A percentile compares a stretch with the other conserved stretches of the same genome.
Evolutionary conservation across 2,888 invertebrate genomes (phyloP).

Genomic region (Dasypogon diadema): DNA sequence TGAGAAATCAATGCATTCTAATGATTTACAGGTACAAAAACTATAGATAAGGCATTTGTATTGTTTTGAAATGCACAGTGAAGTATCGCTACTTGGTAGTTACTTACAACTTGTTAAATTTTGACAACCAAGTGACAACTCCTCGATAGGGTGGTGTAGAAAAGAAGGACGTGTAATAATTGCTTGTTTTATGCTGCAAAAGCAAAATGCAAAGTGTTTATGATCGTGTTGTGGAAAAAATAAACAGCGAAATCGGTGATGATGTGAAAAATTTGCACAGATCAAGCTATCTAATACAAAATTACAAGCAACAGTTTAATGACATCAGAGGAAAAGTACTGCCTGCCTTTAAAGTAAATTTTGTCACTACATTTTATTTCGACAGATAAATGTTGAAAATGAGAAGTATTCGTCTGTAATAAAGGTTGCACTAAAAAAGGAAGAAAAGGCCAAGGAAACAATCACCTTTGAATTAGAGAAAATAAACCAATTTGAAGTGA

Average conservation of each 20-base stretch:
- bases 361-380: too few relatives aligned
- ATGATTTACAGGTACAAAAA: too few relatives aligned
- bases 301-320: slow-evolving; percentile 62
- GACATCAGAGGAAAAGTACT: slow-evolving; percentile 63
- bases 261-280: slow-evolving; percentile 71
- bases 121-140: background rate
- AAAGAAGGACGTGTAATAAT: background rate
- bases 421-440: slow-evolving; percentile 74
- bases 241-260: slow-evolving; percentile 72
- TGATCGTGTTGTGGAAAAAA: slow-evolving; percentile 68
- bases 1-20: too few relatives aligned
- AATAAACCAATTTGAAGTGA: slow-evolving; percentile 66
- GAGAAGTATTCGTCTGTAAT: slow-evolving; percentile 75
- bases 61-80: too few relatives aligned
- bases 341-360: too few relatives aligned
- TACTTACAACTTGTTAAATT: too few relatives aligned
- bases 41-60: too few relatives aligned
- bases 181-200: too few relatives aligned
- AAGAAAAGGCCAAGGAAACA: slow-evolving; percentile 70
- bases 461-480: slow-evolving; percentile 70
- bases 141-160: too few relatives aligned
- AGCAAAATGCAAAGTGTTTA: slow-evolving; percentile 61
- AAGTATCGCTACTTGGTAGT: too few relatives aligned
- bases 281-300: slow-evolving; percentile 69
- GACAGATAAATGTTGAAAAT: slow-evolving; percentile 76